Evolutionary conservation across 2,888 invertebrate species (phyloP).

Genomic region (Trachelus iudaicus): DNA sequence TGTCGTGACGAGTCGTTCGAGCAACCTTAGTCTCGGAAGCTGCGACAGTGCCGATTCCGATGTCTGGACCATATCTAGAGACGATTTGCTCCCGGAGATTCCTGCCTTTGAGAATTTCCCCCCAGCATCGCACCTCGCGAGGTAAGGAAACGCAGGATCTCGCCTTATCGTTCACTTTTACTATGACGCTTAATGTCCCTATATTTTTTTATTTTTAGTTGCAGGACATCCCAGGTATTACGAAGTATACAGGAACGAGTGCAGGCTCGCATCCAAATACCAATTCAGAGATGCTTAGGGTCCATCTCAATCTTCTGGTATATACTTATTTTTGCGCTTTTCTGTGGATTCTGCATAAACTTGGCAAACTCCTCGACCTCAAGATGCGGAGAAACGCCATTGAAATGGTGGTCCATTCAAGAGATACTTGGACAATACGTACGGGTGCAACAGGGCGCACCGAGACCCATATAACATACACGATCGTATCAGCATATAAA

Average conservation of each 20-base stretch:
- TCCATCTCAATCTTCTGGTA: constrained; percentile 47
- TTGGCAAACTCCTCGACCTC: constrained; percentile 41
- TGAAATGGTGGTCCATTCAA: constrained; percentile 52
- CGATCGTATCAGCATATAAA: too few species aligned
- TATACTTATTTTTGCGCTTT: constrained; percentile 41
- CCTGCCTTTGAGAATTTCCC: constrained; percentile 16
- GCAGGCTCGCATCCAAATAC: too few species aligned
- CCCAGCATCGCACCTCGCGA: too few species aligned
- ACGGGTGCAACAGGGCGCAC: too few species aligned
- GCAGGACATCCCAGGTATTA: constrained; percentile 2
- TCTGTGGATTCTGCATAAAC: constrained; percentile 51
- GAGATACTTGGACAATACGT: constrained; percentile 43
- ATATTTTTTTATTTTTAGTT: constrained; percentile 10
- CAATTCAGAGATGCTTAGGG: constrained; percentile 14
- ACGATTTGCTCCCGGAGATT: constrained; percentile 36
- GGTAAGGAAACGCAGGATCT: neutral
- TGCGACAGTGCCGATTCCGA: constrained; percentile 38
- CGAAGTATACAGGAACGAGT: neutral
- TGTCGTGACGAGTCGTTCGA: too few species aligned
- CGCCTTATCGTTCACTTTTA: neutral
- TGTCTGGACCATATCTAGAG: constrained; percentile 34
- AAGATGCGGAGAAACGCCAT: constrained; percentile 32
- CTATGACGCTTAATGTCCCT: too few species aligned
- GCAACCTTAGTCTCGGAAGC: too few species aligned
- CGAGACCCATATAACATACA: too few species aligned